Evolutionary conservation across 2,113 vertebrate species (phyloP), one percentile per base, ranked within the genome.

Genomic region (Hemiprocne comata): DNA sequence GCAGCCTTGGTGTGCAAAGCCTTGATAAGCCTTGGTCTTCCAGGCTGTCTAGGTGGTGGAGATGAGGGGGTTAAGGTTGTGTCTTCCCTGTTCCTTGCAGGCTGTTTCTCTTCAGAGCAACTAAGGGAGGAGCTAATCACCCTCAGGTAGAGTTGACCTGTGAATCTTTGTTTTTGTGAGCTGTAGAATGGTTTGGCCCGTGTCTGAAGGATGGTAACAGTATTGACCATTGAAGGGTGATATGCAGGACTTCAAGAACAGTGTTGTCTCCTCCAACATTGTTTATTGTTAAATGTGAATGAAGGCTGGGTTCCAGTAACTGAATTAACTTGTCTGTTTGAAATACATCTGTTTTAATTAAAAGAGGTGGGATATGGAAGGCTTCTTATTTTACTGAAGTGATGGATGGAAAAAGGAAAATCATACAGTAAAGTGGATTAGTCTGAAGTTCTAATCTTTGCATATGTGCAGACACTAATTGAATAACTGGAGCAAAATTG

Each of bases 261-360:
- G 8, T 20, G 31, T 6, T 55, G 6, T 38, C 85, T 82, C 58
- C 4, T 55, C 57, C 94, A 60, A 51, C 38, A 12, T 57, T 89
- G 67, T 94, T 96, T 94, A 42, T 65, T 28, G 17, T 61, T 76
- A 74, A 66, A 85, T 70, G 80, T 78, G 65, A 92, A 26, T 57
- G 54, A 83, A 89, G 42, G 14, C 14, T 31, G 33, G 81, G 58
- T 51, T 87, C 42, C 7, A 71, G 60, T 60, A 76, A 42, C 31
- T 69, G 67, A 95, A 81, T 62, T 88, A 96, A 78, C 28, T 69
- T 78, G 16, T 44, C 65, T 85, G 8, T 65, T 76, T 78, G 66
- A 93, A 87, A 28, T 61, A 53, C 16, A 34, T 86, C 96, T 95
- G 31, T 95, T 97, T 95, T 69, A 70, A 72, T 90, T 85, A 72